Conservation (phyloP, 2,797 vertebrate species). For the Coregonus ussuriensis region DNA sequence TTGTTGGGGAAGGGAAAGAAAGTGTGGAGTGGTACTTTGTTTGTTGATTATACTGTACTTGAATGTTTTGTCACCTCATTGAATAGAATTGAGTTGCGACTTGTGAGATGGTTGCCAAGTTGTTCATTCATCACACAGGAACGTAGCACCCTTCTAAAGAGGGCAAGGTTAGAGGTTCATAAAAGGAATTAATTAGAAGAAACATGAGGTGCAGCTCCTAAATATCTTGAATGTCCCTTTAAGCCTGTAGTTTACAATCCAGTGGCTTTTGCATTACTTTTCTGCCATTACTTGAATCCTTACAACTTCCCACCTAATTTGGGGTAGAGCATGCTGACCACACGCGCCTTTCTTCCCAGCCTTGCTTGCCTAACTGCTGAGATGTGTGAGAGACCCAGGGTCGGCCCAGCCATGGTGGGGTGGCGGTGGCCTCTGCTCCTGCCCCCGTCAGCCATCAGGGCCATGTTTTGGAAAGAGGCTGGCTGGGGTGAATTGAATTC, state of each 20-base stretch:
- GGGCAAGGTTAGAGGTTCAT: neutral
- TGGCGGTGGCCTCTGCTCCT: neutral
- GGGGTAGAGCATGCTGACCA: neutral
- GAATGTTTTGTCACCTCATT: slow-evolving; percentile 17
- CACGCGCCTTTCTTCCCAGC: neutral
- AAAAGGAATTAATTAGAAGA: neutral
- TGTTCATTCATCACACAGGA: slow-evolving; percentile 19
- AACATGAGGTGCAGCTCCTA: neutral
- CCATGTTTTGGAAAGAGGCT: slow-evolving; percentile 64
- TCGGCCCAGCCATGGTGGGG: slow-evolving; percentile 8
- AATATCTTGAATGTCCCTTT: neutral
- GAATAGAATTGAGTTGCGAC: neutral
- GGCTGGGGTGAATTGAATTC: slow-evolving; percentile 63
- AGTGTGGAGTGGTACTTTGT: neutral
- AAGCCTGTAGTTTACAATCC: neutral
- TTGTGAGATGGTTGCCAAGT: neutral
- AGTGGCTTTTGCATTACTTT: neutral
- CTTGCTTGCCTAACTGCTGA: neutral
- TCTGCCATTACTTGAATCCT: neutral
- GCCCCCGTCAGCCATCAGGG: slow-evolving; percentile 40
- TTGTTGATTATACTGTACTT: slow-evolving; percentile 4
- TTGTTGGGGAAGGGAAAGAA: slow-evolving; percentile 5
- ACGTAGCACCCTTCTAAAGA: slow-evolving; percentile 21
- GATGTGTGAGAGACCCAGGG: neutral
- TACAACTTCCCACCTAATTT: neutral